phyloP scores from a whole-genome alignment of 2,888 invertebrate genomes.

The Euclidia mi region DNA sequence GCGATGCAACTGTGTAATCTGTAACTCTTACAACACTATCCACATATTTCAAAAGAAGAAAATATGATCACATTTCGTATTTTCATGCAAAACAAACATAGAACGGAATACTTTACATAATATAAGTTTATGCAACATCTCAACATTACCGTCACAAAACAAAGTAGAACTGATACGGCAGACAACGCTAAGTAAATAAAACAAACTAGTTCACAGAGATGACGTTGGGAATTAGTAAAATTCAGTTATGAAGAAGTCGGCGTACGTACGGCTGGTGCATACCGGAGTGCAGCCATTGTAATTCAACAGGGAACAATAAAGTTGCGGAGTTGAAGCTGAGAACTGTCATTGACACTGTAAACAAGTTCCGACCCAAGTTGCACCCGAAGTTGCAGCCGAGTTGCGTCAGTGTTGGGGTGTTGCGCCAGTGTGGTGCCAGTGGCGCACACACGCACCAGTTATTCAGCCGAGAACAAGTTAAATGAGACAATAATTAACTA shows the following conservation, averaged over 20 bases:
- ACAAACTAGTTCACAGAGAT: constrained; percentile 27
- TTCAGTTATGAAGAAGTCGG: constrained; percentile 46
- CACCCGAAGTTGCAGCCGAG: too few relatives aligned
- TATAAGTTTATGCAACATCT: not conserved
- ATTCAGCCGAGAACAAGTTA: constrained; percentile 66
- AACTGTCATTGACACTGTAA: constrained; percentile 74
- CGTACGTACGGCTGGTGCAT: constrained; percentile 43
- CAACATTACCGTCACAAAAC: not conserved
- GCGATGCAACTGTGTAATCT: too few relatives aligned
- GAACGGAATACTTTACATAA: not conserved
- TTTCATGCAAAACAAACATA: not conserved
- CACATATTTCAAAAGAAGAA: too few relatives aligned
- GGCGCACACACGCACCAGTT: constrained; percentile 60
- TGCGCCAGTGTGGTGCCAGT: too few relatives aligned
- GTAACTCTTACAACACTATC: too few relatives aligned
- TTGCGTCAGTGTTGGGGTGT: too few relatives aligned
- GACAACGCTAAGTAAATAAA: constrained; percentile 27
- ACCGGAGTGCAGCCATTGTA: constrained; percentile 63
- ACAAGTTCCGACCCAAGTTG: constrained; percentile 71
- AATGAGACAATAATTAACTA: constrained; percentile 70
- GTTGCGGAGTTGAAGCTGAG: constrained; percentile 60
- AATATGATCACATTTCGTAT: too few relatives aligned
- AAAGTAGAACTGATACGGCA: constrained; percentile 11
- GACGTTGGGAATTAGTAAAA: constrained; percentile 46
- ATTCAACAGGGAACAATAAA: constrained; percentile 64